Conservation (phyloP, 2,113 vertebrate species). For the Dolichallabes microphthalmus region DNA sequence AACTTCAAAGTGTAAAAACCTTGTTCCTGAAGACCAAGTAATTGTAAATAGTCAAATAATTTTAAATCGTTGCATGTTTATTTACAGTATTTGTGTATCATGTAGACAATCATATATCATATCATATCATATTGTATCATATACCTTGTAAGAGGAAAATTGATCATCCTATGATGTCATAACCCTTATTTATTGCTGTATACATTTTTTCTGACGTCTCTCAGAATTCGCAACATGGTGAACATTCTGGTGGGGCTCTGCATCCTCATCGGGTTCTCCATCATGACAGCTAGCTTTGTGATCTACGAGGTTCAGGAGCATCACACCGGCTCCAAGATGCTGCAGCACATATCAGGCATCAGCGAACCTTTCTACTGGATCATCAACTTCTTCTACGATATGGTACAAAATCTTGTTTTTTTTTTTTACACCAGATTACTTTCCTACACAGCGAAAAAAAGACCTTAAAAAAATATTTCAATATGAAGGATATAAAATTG, state of each 20-base stretch:
- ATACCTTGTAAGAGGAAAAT: neutral
- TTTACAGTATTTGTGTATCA: neutral
- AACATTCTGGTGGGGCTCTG: constrained; percentile 86
- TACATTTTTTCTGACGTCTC: constrained; percentile 4
- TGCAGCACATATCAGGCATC: constrained; percentile 92
- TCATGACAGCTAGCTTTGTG: constrained; percentile 89
- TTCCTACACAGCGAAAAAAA: neutral
- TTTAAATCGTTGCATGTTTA: too few relatives aligned
- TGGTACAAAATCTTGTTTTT: constrained; percentile 74
- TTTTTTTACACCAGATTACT: neutral
- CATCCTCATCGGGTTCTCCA: constrained; percentile 88
- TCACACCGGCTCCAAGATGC: constrained; percentile 85
- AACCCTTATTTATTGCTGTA: neutral
- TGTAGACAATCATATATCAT: too few relatives aligned
- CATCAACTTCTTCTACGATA: constrained; percentile 91
- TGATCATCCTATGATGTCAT: neutral
- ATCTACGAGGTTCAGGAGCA: constrained; percentile 90
- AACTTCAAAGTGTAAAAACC: too few relatives aligned
- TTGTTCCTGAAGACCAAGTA: too few relatives aligned
- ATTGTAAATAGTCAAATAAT: too few relatives aligned
- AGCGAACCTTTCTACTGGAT: constrained; percentile 88
- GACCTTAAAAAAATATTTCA: too few relatives aligned
- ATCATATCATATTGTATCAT: too few relatives aligned
- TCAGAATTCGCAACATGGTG: constrained; percentile 82
- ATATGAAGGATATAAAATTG: too few relatives aligned